A percentile compares a stretch with the other conserved stretches of the same genome.
Evolutionary conservation across 2,797 vertebrate genomes (phyloP).

Genomic region (Heterohyrax brucei): DNA sequence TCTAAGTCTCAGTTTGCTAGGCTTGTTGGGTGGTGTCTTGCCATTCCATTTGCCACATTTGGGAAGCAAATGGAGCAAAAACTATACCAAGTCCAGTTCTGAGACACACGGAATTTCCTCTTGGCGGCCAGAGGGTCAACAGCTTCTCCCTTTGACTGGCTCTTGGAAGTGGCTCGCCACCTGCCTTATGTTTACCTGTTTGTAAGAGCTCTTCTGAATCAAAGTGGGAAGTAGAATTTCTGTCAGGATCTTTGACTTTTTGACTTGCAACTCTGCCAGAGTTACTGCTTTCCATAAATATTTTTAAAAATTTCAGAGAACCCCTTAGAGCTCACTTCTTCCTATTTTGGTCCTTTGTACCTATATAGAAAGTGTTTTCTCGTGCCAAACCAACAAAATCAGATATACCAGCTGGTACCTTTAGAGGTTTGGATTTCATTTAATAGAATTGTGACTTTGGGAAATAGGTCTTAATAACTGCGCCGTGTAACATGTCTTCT

Average conservation of each 20-base stretch:
- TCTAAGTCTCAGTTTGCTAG: background rate
- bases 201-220: background rate
- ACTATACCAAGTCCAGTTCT: background rate
- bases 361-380: conserved; percentile 8
- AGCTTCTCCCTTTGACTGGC: background rate
- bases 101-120: background rate
- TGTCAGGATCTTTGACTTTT: background rate
- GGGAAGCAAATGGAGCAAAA: background rate
- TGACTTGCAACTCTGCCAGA: background rate
- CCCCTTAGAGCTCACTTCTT: background rate
- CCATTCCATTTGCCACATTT: background rate
- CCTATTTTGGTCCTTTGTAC: background rate
- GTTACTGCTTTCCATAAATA: conserved; percentile 5
- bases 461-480: background rate
- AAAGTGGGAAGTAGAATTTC: background rate
- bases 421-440: conserved; percentile 39
- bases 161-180: background rate
- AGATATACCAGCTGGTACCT: background rate
- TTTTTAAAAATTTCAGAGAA: conserved; percentile 51
- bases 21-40: background rate
- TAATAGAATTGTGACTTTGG: conserved; percentile 45
- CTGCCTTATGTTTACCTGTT: background rate
- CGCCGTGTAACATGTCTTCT: background rate
- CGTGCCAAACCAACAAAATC: background rate
- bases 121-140: too few relatives aligned